phyloP scores from a whole-genome alignment of 2,888 invertebrate genomes.

The Sisyra nigra region DNA sequence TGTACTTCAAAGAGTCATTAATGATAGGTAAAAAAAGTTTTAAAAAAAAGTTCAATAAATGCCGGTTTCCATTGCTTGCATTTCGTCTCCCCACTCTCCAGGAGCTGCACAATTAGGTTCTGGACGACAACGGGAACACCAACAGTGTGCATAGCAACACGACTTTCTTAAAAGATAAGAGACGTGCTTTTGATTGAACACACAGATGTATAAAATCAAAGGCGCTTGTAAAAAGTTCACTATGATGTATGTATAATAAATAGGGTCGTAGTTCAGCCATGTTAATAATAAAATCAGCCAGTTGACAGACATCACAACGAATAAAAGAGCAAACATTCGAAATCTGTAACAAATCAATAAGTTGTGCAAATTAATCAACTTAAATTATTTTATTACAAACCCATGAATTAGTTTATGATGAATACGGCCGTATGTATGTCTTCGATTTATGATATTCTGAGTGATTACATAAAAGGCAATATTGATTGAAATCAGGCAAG shows the following conservation, averaged over 20 bases:
- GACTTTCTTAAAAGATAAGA: conserved; percentile 62
- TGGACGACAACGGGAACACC: conserved; percentile 32
- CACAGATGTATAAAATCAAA: conserved; percentile 58
- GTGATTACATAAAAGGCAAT: conserved; percentile 70
- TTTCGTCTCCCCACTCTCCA: conserved; percentile 71
- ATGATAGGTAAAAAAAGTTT: not conserved
- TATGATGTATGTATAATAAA: conserved; percentile 58
- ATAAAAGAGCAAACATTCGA: conserved; percentile 58
- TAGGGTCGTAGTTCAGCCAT: conserved; percentile 53
- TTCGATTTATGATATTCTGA: conserved; percentile 57
- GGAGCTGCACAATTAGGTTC: conserved; percentile 46
- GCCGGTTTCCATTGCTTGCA: conserved; percentile 71
- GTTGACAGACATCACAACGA: conserved; percentile 54
- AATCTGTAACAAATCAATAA: conserved; percentile 43
- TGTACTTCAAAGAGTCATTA: not conserved
- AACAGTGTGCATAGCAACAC: conserved; percentile 49
- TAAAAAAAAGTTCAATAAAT: conserved; percentile 21
- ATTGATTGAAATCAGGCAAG: conserved; percentile 61
- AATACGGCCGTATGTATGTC: conserved; percentile 71
- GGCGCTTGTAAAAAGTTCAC: conserved; percentile 64
- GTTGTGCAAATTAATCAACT: not conserved
- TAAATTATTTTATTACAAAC: conserved; percentile 26
- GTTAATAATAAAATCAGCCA: conserved; percentile 67
- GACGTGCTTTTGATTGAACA: conserved; percentile 63
- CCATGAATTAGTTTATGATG: conserved; percentile 76